Base-by-base conservation (phyloP, 2,797 vertebrate genomes). In the Gymnopithys bicolor region DNA sequence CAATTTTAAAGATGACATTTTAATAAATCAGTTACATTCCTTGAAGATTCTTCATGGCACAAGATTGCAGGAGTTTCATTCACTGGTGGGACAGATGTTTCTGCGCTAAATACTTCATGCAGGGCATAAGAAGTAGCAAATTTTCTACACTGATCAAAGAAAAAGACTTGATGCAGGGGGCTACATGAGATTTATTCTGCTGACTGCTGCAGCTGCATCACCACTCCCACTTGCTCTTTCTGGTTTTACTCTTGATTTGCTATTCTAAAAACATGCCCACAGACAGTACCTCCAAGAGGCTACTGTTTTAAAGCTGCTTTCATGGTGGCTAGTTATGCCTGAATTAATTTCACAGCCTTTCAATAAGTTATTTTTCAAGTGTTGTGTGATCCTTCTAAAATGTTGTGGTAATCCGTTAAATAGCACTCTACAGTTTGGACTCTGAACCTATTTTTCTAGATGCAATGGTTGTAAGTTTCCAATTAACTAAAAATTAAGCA, bases 401-500 rank as follows among this genome's bases (percentile, higher is more conserved):
- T 90, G 79, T 93, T 93, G 79, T 67, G 86, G 94, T 92, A 94
- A 97, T 90, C 95, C 55, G 84, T 94, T 90, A 77, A 96, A 86
- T 87, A 93, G 94, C 35, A 1, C 84, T 87, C 89, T 96, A 92
- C 96, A 95, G 86, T 93, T 96, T 97, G 97, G 96, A 97, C 97
- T 97, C 94, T 97, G 97, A 90, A 97, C 97, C 91, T 95, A 97
- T 96, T 93, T 96, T 93, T 96, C 87, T 96, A 81, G 80, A 83
- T 86, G 96, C 92, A 85, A 79, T 95, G 96, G 95, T 98, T 96
- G 97, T 97, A 95, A 98, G 96, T 97, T 98, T 89, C 89, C 95
- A 97, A 97, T 98, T 99, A 99, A 98, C 98, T 96, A 98, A 96
- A 98, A 97, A 98, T 98, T 98, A 98, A 97, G 96, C 94, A 98